Evolutionary conservation across 1,140 invertebrate species (phyloP), one percentile per base, ranked within the genome.

Genomic region (Maconellicoccus hirsutus): DNA sequence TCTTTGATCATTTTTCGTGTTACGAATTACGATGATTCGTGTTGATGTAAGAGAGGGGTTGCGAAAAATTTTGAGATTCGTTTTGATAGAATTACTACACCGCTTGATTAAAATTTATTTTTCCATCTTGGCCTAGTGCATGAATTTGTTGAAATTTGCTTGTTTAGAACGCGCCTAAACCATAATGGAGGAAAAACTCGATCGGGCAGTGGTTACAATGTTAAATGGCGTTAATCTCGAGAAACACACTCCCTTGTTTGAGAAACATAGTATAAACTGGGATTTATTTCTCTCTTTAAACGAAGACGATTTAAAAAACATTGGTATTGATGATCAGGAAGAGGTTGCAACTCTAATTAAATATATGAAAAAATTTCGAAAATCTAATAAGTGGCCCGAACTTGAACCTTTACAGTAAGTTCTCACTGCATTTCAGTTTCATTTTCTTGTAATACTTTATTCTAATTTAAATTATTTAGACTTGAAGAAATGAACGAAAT

Each of bases 31-130:
- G 29, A n/a, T n/a, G n/a, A n/a, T n/a, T n/a, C n/a, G 29, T 33
- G 12, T 33, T 12, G 29, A 6, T 33, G 29, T 33, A 12, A 6
- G 29, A 6, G 4, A 6, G 3, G 12, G 3, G 29, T 3, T 12
- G 29, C 29, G 3, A 33, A 33, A 33, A 33, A 6, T 33, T 6
- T 33, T 33, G n/a, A n/a, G n/a, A 33, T 33, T 33, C 29, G 29
- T 66, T 26, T 66, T 8, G 22, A 10, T 10, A 23, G 19, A 26
- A 66, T 66, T 66, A 66, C 61, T 66, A 66, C 61, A 66, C 61
- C 61, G 61, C 61, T 66, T 69, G 4, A 16, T 52, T 3, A 52
- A 52, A 52, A 52, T 19, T 52, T 52, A 33, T 52, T 52, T 16
- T 2, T 52, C 6, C n/a, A 16, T 19, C n/a, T 19, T 52, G 42